Percentiles rank a stretch among this genome's conserved stretches.
Evolutionary conservation across 2,113 vertebrate genomes (phyloP).

Genomic region (Chaetodon auriga): DNA sequence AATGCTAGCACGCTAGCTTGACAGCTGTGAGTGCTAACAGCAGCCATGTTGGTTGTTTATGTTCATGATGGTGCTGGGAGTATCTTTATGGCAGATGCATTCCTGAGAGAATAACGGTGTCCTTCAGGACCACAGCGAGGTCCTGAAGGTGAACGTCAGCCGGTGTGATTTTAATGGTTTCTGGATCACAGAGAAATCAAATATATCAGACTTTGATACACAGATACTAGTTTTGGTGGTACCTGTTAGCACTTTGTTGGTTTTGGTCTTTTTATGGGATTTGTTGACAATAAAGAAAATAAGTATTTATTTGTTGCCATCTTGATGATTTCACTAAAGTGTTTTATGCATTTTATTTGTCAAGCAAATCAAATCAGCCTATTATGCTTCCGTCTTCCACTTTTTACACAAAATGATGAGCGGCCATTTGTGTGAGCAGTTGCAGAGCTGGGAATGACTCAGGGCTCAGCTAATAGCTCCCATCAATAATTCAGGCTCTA

Average conservation of each 20-base stretch:
- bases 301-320: not conserved
- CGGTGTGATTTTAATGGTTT: not conserved
- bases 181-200: not conserved
- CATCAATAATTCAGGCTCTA: slow-evolving; percentile 80
- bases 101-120: too few relatives aligned
- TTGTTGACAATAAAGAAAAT: not conserved
- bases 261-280: not conserved
- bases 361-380: not conserved
- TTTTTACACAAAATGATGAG: not conserved
- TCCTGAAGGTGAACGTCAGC: too few relatives aligned
- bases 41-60: too few relatives aligned
- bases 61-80: too few relatives aligned
- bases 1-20: too few relatives aligned
- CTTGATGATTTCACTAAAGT: not conserved
- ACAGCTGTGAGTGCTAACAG: too few relatives aligned
- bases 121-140: too few relatives aligned
- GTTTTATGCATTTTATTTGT: slow-evolving; percentile 1
- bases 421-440: slow-evolving; percentile 11
- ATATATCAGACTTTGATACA: too few relatives aligned
- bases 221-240: not conserved
- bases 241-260: not conserved
- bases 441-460: slow-evolving; percentile 48
- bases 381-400: not conserved
- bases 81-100: too few relatives aligned
- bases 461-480: slow-evolving; percentile 66